phyloP scores from a whole-genome alignment of 2,888 invertebrate species.

The Rhagonycha lutea region DNA sequence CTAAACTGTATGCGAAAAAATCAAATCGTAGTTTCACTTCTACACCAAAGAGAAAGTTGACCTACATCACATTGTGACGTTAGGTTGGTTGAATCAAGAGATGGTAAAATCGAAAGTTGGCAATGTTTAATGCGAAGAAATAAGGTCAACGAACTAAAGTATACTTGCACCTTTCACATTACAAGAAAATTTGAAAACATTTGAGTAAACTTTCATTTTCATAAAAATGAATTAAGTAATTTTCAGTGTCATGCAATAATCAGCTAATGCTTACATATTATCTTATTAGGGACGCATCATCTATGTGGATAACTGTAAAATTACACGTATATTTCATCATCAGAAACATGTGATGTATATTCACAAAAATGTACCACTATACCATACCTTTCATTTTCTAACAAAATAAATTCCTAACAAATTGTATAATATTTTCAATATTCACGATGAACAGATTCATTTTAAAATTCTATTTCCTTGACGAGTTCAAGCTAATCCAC shows the following conservation, averaged over 20 bases:
- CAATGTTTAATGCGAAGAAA: conserved; percentile 34
- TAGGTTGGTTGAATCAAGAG: conserved; percentile 32
- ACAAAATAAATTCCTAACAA: background rate
- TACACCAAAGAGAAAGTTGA: conserved; percentile 55
- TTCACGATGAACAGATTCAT: background rate
- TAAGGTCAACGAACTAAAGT: conserved; percentile 31
- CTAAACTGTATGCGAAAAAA: conserved; percentile 53
- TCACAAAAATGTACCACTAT: background rate
- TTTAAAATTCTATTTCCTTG: background rate
- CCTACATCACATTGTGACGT: conserved; percentile 49
- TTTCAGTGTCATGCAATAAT: background rate
- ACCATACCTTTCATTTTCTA: background rate
- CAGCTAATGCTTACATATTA: background rate
- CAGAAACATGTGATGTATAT: background rate
- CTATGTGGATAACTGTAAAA: background rate
- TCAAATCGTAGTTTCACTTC: conserved; percentile 56
- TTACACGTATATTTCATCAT: background rate
- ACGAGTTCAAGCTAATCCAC: background rate
- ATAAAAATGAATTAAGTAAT: background rate
- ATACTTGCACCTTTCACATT: conserved; percentile 23
- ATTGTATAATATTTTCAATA: background rate
- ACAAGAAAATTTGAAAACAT: conserved; percentile 1
- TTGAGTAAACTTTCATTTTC: conserved; percentile 1
- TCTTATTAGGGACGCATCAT: background rate
- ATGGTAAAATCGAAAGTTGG: conserved; percentile 41